phyloP scores from a whole-genome alignment of 2,888 invertebrate species.

The Ectemnius lituratus region DNA sequence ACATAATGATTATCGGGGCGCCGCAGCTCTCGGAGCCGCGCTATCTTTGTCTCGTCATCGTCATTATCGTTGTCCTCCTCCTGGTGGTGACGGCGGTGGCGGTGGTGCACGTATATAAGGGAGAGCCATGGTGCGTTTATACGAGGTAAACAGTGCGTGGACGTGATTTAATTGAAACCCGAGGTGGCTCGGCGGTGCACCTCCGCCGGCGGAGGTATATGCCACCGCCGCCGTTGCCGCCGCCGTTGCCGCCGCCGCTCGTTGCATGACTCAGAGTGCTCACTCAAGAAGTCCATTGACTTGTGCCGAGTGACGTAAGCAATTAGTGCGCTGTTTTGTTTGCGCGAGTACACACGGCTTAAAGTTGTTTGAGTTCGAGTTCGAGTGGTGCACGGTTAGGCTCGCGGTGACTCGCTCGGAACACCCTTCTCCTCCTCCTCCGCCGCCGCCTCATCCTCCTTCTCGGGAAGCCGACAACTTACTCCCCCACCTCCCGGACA shows the following conservation, averaged over 20 bases:
- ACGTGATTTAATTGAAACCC: conserved; percentile 73
- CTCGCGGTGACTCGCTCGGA: conserved; percentile 61
- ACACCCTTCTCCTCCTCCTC: conserved; percentile 47
- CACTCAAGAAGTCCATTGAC: conserved; percentile 72
- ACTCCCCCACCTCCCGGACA: conserved; percentile 41
- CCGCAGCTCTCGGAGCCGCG: conserved; percentile 8
- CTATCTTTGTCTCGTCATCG: conserved; percentile 41
- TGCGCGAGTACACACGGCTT: conserved; percentile 70
- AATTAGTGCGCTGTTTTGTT: conserved; percentile 75
- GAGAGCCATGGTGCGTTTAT: conserved; percentile 64
- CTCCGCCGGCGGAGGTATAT: conserved; percentile 21
- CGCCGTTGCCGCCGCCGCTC: conserved; percentile 38
- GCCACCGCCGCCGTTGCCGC: conserved; percentile 13
- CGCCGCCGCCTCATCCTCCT: neutral
- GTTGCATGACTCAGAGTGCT: conserved; percentile 70
- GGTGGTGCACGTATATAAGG: conserved; percentile 34
- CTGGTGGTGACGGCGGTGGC: conserved; percentile 12
- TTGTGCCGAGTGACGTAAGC: conserved; percentile 74
- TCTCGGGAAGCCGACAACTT: conserved; percentile 44
- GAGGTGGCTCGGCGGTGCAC: conserved; percentile 58
- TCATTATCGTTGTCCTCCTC: conserved; percentile 50
- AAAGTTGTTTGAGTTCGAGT: conserved; percentile 73
- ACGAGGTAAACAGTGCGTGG: conserved; percentile 72
- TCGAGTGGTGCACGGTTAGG: conserved; percentile 67
- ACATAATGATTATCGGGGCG: conserved; percentile 22